phyloP scores from a whole-genome alignment of 2,888 invertebrate genomes.

The Pimpla rufipes region DNA sequence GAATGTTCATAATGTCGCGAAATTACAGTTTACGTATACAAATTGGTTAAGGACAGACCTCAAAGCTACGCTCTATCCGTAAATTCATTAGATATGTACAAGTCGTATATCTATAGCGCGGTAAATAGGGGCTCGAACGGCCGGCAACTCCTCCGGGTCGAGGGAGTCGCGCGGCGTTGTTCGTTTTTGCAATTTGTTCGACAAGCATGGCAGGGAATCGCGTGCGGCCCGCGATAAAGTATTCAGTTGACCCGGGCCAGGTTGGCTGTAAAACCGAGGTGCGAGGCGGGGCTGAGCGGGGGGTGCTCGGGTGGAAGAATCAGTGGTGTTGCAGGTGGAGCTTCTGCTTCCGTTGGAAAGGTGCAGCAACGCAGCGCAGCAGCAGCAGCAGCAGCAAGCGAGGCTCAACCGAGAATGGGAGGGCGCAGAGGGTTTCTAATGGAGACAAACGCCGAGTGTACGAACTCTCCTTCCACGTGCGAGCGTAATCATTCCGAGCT shows the following conservation, averaged over 20 bases:
- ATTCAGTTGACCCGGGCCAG: slow-evolving; percentile 72
- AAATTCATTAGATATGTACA: neutral
- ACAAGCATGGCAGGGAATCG: slow-evolving; percentile 56
- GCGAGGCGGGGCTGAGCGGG: slow-evolving; percentile 25
- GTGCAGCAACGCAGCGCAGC: slow-evolving; percentile 9
- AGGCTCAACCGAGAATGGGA: neutral
- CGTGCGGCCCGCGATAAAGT: slow-evolving; percentile 69
- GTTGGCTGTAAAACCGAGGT: slow-evolving; percentile 43
- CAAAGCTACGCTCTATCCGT: neutral
- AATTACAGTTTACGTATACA: slow-evolving; percentile 5
- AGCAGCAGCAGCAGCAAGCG: neutral
- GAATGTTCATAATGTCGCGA: neutral
- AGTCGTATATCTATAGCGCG: neutral
- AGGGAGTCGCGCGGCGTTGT: slow-evolving; percentile 8
- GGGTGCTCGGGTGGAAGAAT: slow-evolving; percentile 34
- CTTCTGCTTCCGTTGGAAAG: slow-evolving; percentile 30
- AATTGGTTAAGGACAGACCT: slow-evolving; percentile 13
- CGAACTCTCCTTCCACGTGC: slow-evolving; percentile 51
- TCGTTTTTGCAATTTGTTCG: slow-evolving; percentile 67
- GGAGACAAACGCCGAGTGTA: slow-evolving; percentile 72
- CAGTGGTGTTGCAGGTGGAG: slow-evolving; percentile 35
- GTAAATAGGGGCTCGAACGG: slow-evolving; percentile 1
- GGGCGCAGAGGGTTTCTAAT: slow-evolving; percentile 67
- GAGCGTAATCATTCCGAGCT: slow-evolving; percentile 65
- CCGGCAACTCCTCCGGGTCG: slow-evolving; percentile 2